Evolutionary conservation across 2,113 vertebrate genomes (phyloP).

Genomic region (Chaetura pelagica): DNA sequence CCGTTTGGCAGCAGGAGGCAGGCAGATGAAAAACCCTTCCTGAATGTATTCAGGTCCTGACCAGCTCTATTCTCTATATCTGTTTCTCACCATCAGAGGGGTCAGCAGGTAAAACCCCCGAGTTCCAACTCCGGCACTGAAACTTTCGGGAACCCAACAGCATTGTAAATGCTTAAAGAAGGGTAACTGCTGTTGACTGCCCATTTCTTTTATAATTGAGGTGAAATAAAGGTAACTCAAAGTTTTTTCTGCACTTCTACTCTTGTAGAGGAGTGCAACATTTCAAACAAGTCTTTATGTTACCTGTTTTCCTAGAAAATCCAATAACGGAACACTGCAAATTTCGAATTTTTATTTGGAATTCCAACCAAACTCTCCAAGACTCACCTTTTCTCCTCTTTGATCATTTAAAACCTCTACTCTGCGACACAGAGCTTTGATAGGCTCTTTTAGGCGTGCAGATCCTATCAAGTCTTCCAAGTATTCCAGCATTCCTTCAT

Average conservation of each 20-base stretch:
- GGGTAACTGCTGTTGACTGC: too few species aligned
- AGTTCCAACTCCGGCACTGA: neutral
- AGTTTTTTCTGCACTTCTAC: neutral
- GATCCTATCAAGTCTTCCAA: conserved; percentile 97
- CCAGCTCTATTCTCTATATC: too few species aligned
- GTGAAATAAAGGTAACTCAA: neutral
- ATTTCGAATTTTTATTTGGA: neutral
- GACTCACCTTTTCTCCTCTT: conserved; percentile 92
- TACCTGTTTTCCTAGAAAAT: neutral
- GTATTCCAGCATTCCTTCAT: conserved; percentile 97
- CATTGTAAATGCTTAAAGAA: neutral
- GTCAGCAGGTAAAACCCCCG: neutral
- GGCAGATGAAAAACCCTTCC: neutral
- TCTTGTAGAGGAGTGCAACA: neutral
- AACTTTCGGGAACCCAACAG: neutral
- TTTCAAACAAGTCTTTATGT: neutral
- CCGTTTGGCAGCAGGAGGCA: neutral
- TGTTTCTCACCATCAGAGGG: neutral
- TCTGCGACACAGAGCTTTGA: conserved; percentile 83
- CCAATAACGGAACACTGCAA: neutral
- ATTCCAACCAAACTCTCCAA: neutral
- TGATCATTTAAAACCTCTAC: conserved; percentile 92
- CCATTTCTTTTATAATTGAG: neutral
- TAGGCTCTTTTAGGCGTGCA: conserved; percentile 91
- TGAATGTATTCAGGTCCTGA: neutral